Evolutionary conservation across 2,888 invertebrate species (phyloP).

Genomic region (Venustoraphidia nigricollis): DNA sequence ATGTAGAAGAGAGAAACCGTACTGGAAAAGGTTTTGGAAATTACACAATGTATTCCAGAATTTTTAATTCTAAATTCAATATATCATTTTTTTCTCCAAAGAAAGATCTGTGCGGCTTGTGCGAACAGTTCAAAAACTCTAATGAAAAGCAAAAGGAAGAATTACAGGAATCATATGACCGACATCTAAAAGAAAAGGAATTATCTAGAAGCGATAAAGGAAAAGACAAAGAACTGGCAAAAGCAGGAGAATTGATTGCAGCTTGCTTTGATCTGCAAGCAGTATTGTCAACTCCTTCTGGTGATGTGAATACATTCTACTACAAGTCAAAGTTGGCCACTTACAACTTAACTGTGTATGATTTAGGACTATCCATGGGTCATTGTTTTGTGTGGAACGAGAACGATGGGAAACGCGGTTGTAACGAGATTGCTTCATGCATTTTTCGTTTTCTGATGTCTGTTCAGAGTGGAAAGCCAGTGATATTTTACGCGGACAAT

Average conservation of each 20-base stretch:
- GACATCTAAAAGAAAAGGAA: slow-evolving; percentile 12
- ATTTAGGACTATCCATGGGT: slow-evolving; percentile 6
- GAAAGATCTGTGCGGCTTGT: not conserved
- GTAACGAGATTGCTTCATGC: slow-evolving; percentile 15
- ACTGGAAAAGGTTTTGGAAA: not conserved
- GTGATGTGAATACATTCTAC: slow-evolving; percentile 14
- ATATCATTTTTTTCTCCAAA: not conserved
- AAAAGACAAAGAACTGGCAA: slow-evolving; percentile 9
- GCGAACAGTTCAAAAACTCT: not conserved
- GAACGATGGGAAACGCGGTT: slow-evolving; percentile 11
- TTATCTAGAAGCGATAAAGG: slow-evolving; percentile 12
- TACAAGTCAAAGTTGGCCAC: slow-evolving; percentile 13
- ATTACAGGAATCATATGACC: slow-evolving; percentile 8
- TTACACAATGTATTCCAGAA: not conserved
- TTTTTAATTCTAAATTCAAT: not conserved
- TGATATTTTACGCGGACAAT: slow-evolving; percentile 16
- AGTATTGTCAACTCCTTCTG: slow-evolving; percentile 14
- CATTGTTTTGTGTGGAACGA: slow-evolving; percentile 16
- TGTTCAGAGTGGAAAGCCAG: slow-evolving; percentile 6
- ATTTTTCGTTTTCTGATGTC: too few species aligned
- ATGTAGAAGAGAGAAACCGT: not conserved
- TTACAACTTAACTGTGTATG: slow-evolving; percentile 14
- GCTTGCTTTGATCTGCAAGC: slow-evolving; percentile 15
- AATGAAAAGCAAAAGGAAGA: not conserved
- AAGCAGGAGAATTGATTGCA: slow-evolving; percentile 4